Percentiles rank a stretch among this genome's conserved stretches.
These are phyloP conservation scores for Ephydatia muelleri DNA, from an alignment of 37 sponge, comb jelly and placozoan species.

Conservation along the genomic window DNA sequence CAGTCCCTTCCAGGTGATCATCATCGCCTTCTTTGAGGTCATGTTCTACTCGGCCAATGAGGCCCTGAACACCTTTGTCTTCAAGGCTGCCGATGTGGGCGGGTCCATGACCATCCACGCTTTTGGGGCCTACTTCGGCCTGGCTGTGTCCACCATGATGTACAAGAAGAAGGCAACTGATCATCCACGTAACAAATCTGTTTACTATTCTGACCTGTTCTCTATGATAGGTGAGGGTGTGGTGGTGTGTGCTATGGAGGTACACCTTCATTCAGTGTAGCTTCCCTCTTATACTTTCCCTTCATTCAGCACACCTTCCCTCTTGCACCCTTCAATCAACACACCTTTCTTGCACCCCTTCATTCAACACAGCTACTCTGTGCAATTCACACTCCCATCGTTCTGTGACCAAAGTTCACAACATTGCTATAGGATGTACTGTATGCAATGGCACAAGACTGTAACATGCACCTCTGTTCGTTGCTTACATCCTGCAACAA, in stretches of 20 bases:
- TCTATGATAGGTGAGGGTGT: conserved; percentile 86
- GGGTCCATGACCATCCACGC: conserved; percentile 94
- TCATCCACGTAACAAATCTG: conserved; percentile 49
- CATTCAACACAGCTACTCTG: too few relatives aligned
- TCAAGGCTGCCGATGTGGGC: conserved; percentile 85
- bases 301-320: too few relatives aligned
- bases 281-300: too few relatives aligned
- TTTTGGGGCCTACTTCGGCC: conserved; percentile 96
- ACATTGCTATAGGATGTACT: too few relatives aligned
- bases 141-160: conserved; percentile 73
- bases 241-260: not conserved
- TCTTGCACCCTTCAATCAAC: too few relatives aligned
- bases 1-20: conserved; percentile 81
- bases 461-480: too few relatives aligned
- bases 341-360: too few relatives aligned
- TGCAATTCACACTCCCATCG: too few relatives aligned
- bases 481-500: too few relatives aligned
- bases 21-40: conserved; percentile 86
- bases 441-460: too few relatives aligned
- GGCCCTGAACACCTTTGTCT: conserved; percentile 59
- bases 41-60: conserved; percentile 85
- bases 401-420: too few relatives aligned
- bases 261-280: too few relatives aligned
- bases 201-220: conserved; percentile 88
- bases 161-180: conserved; percentile 67